These are phyloP conservation scores for Pharmacophagus antenor DNA, from an alignment of 2,888 invertebrate genomes.

Conservation along the genomic window DNA sequence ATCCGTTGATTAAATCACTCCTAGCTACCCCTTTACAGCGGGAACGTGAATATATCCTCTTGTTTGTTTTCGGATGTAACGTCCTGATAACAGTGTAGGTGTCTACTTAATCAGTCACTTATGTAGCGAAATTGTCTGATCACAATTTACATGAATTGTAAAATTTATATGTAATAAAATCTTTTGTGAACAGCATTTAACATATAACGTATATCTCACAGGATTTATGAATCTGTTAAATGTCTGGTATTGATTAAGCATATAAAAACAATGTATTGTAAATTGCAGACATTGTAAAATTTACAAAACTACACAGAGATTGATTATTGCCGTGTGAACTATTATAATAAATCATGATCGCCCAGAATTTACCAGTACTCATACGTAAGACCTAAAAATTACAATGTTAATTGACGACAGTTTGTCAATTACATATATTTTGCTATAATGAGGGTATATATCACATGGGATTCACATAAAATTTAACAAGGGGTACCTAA, in stretches of 20 bases:
- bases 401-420: no score
- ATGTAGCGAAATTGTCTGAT: slow-evolving; percentile 28
- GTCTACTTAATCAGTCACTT: slow-evolving; percentile 31
- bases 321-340: no score
- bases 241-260: not conserved
- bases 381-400: no score
- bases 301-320: no score
- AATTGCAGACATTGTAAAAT: no score
- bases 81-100: slow-evolving; percentile 46
- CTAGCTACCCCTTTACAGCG: slow-evolving; percentile 70
- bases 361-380: no score
- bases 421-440: no score
- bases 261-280: no score
- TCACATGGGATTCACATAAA: no score
- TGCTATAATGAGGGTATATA: no score
- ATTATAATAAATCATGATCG: no score
- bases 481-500: no score
- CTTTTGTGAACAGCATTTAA: slow-evolving; percentile 2
- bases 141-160: slow-evolving; percentile 17
- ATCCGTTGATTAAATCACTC: slow-evolving; percentile 73
- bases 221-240: not conserved
- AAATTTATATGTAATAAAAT: not conserved
- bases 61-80: slow-evolving; percentile 56
- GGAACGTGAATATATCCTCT: slow-evolving; percentile 51
- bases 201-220: not conserved